Conservation (phyloP, 2,797 vertebrate genomes). For the Emys orbicularis region DNA sequence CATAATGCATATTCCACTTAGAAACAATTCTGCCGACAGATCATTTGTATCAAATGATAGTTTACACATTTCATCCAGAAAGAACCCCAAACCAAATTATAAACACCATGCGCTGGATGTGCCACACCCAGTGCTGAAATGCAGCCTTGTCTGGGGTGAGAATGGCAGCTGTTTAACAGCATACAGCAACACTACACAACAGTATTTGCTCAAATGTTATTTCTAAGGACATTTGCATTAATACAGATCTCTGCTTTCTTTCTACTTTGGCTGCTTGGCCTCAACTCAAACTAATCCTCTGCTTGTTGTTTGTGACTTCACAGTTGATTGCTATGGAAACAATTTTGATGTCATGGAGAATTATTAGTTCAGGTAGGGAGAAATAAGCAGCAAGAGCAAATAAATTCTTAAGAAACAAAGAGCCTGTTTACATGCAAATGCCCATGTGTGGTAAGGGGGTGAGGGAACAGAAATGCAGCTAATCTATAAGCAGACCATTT, state of each 20-base stretch:
- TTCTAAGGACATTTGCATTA: background rate
- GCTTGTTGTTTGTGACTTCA: background rate
- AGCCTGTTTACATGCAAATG: background rate
- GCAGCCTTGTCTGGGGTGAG: background rate
- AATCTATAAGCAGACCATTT: background rate
- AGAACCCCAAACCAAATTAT: background rate
- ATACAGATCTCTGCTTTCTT: fast-evolving
- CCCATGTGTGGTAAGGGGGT: background rate
- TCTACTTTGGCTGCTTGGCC: background rate
- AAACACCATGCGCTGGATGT: background rate
- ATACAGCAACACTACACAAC: background rate
- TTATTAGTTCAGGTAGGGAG: background rate
- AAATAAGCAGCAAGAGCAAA: background rate
- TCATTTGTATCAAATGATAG: fast-evolving
- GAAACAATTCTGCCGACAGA: background rate
- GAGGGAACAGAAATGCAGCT: background rate
- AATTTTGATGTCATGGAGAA: background rate
- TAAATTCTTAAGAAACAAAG: background rate
- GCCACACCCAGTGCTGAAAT: background rate
- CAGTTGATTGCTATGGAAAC: background rate
- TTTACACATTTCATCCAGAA: background rate
- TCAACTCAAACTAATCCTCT: background rate
- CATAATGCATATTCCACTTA: fast-evolving
- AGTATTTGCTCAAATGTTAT: background rate
- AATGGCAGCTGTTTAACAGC: background rate